These are phyloP conservation scores for Reticulitermes speratus DNA, from an alignment of 1,140 invertebrate species.

Conservation along the genomic window DNA sequence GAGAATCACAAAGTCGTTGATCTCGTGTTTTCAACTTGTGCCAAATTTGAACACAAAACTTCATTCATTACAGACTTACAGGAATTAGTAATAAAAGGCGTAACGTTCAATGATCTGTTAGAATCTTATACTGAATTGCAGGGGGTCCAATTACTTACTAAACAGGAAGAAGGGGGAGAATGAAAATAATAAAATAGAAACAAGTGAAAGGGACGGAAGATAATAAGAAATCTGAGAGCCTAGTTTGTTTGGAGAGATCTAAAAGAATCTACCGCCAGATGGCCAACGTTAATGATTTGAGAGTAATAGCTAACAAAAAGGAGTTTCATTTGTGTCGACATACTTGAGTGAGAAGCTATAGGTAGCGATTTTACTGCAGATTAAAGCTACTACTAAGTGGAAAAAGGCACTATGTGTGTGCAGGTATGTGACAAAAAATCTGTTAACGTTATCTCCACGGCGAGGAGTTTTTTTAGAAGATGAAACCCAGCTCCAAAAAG, in stretches of 20 bases:
- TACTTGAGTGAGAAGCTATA: background rate
- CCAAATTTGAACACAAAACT: background rate
- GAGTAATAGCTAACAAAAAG: background rate
- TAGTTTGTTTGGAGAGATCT: background rate
- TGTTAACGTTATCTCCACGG: too few relatives aligned
- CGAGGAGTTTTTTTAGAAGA: too few relatives aligned
- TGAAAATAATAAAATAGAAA: background rate
- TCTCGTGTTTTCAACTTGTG: too few relatives aligned
- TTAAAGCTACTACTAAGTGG: background rate
- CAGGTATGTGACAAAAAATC: too few relatives aligned
- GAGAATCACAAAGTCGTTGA: too few relatives aligned
- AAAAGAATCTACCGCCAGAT: background rate
- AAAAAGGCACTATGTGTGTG: background rate
- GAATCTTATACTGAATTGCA: background rate
- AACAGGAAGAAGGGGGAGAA: background rate
- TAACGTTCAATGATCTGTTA: background rate
- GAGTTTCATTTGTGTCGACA: background rate
- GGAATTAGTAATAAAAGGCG: too few relatives aligned
- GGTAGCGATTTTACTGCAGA: background rate
- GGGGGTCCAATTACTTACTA: background rate
- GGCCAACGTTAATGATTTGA: background rate
- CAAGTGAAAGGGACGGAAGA: background rate
- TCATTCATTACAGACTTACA: background rate
- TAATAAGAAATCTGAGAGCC: background rate
- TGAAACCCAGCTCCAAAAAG: too few relatives aligned